Conservation (phyloP, 1,140 invertebrate genomes). For the Paraescarpia echinospica region DNA sequence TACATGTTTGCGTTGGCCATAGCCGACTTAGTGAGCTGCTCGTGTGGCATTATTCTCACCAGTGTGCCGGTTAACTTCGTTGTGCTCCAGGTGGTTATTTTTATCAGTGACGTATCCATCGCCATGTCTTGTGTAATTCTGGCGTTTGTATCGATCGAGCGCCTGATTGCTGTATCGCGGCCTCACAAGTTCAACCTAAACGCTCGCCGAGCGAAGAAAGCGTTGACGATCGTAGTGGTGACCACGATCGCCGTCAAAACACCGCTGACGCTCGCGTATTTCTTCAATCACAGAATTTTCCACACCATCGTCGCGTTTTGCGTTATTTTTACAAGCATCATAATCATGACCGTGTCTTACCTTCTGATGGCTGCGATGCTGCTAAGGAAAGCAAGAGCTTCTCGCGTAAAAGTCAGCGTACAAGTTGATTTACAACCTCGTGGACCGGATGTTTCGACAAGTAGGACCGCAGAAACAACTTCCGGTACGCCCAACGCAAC, state of each 20-base stretch:
- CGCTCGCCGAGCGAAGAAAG: background rate
- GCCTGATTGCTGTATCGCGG: background rate
- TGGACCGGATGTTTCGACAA: background rate
- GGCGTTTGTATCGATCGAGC: background rate
- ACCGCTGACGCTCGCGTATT: background rate
- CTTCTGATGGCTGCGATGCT: background rate
- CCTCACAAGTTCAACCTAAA: background rate
- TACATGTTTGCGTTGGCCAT: background rate
- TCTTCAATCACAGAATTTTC: background rate
- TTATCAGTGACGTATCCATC: background rate
- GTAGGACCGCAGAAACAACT: background rate
- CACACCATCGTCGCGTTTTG: background rate
- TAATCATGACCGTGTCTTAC: background rate
- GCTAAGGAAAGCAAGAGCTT: background rate
- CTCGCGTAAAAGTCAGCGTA: background rate
- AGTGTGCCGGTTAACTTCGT: background rate
- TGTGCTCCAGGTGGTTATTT: background rate
- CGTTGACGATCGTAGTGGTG: background rate
- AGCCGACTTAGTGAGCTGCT: background rate
- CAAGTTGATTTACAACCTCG: background rate
- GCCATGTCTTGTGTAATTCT: background rate
- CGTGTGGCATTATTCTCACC: background rate
- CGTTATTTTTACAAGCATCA: background rate
- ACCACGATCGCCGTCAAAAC: background rate
- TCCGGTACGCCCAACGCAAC: background rate